These are phyloP conservation scores for Drosophila guanche DNA, from an alignment of 1,140 invertebrate species.

Conservation along the genomic window DNA sequence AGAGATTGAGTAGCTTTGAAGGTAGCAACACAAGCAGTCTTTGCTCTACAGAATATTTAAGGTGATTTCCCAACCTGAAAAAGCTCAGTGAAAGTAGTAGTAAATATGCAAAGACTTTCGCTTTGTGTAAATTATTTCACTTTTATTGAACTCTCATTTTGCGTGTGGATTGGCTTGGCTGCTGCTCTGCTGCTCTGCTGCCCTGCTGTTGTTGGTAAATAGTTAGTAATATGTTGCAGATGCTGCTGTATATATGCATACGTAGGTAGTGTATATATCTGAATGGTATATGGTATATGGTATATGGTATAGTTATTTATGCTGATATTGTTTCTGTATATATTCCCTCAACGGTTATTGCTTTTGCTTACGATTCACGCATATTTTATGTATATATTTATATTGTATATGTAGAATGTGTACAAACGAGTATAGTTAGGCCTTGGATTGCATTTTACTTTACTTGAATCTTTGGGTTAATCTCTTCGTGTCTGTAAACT, in stretches of 20 bases:
- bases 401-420: conserved; percentile 43
- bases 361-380: conserved; percentile 45
- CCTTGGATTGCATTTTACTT: conserved; percentile 38
- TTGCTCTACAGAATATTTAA: too few species aligned
- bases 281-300: neutral
- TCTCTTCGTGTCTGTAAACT: conserved; percentile 26
- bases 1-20: neutral
- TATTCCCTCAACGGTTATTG: conserved; percentile 54
- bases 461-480: conserved; percentile 17
- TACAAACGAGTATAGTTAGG: conserved; percentile 39
- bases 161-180: conserved; percentile 10
- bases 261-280: neutral
- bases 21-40: too few species aligned
- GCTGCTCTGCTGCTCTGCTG: conserved; percentile 15
- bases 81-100: neutral
- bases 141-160: conserved; percentile 68
- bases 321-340: conserved; percentile 51
- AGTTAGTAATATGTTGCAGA: conserved; percentile 55
- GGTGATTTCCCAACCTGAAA: too few species aligned
- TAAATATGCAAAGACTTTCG: conserved; percentile 1
- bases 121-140: conserved; percentile 72
- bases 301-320: conserved; percentile 26
- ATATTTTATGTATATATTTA: conserved; percentile 31
- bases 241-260: conserved; percentile 40
- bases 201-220: conserved; percentile 58